phyloP scores from a whole-genome alignment of 2,888 invertebrate genomes.

The Vandiemenella viatica region DNA sequence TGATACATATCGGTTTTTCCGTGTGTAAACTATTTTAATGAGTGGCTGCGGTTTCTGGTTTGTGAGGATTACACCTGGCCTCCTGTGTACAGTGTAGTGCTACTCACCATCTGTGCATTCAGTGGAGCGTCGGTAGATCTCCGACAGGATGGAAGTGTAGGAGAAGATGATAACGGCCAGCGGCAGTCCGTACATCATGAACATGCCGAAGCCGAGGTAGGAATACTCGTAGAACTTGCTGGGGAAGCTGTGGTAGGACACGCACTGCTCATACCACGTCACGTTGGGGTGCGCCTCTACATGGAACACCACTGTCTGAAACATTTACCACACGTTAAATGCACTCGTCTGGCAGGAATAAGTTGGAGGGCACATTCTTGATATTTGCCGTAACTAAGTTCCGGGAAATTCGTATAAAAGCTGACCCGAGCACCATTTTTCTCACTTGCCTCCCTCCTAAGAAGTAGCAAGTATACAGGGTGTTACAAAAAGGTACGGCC shows the following conservation, averaged over 20 bases:
- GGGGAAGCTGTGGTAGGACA: conserved; percentile 68
- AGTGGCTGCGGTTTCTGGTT: too few species aligned
- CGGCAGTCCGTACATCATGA: conserved; percentile 76
- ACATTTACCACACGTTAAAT: too few species aligned
- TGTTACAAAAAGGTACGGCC: too few species aligned
- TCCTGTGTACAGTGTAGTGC: background rate
- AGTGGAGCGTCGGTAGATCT: conserved; percentile 61
- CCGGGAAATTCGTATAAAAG: too few species aligned
- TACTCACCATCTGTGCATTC: conserved; percentile 40
- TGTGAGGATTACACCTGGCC: too few species aligned
- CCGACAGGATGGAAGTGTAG: conserved; percentile 73
- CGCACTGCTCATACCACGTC: conserved; percentile 80
- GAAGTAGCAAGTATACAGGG: too few species aligned
- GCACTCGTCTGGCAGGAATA: too few species aligned
- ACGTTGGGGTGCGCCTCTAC: conserved; percentile 68
- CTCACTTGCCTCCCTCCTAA: too few species aligned
- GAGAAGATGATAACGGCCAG: conserved; percentile 72
- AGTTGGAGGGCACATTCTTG: background rate
- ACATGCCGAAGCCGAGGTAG: conserved; percentile 71
- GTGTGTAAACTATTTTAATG: too few species aligned
- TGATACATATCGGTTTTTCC: too few species aligned
- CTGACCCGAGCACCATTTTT: too few species aligned
- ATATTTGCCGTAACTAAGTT: background rate
- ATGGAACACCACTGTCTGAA: conserved; percentile 69
- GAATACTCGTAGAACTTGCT: conserved; percentile 54